phyloP scores from a whole-genome alignment of 2,797 vertebrate genomes.

The Arremon aurantiirostris region DNA sequence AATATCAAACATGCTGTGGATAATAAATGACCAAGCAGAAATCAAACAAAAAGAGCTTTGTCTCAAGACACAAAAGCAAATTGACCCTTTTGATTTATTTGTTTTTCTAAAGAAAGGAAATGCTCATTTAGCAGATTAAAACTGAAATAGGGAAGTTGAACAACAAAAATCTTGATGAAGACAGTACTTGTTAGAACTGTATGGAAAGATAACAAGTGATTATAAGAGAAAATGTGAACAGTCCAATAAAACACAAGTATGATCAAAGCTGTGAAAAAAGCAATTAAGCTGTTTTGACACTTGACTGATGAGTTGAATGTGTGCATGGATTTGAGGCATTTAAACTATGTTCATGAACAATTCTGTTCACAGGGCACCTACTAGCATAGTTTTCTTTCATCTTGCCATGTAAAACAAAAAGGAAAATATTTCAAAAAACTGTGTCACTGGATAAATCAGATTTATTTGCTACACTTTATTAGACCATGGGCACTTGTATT shows the following conservation, averaged over 20 bases:
- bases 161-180: conserved; percentile 42
- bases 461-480: neutral
- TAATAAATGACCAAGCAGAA: conserved; percentile 29
- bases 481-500: neutral
- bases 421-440: neutral
- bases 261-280: conserved; percentile 44
- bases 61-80: conserved; percentile 45
- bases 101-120: conserved; percentile 47
- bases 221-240: conserved; percentile 1
- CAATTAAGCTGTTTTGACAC: conserved; percentile 41
- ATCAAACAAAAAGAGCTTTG: conserved; percentile 53
- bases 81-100: conserved; percentile 47
- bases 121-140: conserved; percentile 55
- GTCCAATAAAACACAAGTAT: neutral
- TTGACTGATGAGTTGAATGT: conserved; percentile 8
- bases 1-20: conserved; percentile 1
- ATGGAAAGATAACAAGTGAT: conserved; percentile 13
- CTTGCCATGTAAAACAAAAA: neutral
- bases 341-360: neutral
- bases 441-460: neutral
- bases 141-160: conserved; percentile 15
- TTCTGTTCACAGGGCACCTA: neutral
- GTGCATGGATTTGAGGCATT: neutral
- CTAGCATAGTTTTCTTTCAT: neutral
- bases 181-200: conserved; percentile 28